Conservation (phyloP, 1,140 invertebrate species). For the Trachelipus rathkii region DNA sequence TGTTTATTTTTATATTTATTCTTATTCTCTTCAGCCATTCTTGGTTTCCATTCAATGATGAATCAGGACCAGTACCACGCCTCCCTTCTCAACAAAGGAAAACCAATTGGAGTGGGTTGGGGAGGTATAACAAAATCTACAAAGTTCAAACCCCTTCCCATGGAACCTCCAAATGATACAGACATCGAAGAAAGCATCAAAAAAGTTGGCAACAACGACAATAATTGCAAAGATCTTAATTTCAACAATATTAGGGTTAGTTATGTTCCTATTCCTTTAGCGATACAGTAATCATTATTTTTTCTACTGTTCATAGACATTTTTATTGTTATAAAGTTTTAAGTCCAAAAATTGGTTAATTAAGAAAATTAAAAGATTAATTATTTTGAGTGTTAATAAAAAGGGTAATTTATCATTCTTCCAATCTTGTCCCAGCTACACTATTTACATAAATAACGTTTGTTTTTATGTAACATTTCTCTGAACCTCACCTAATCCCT, state of each 20-base stretch:
- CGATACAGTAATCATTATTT: not conserved
- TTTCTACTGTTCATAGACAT: not conserved
- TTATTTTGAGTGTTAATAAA: too few relatives aligned
- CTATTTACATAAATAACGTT: too few relatives aligned
- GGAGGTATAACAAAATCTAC: slow-evolving; percentile 91
- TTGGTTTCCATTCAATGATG: slow-evolving; percentile 99
- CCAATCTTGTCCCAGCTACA: too few relatives aligned
- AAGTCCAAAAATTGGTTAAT: too few relatives aligned
- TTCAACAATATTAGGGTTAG: slow-evolving; percentile 94
- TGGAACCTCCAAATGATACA: slow-evolving; percentile 89
- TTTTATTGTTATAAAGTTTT: not conserved
- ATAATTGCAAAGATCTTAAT: slow-evolving; percentile 80
- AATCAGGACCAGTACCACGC: slow-evolving; percentile 99
- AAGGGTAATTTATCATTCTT: too few relatives aligned
- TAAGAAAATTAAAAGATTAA: too few relatives aligned
- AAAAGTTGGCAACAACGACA: slow-evolving; percentile 82
- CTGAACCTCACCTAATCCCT: too few relatives aligned
- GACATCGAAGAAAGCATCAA: slow-evolving; percentile 87
- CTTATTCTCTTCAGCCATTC: slow-evolving; percentile 70
- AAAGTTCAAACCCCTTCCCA: slow-evolving; percentile 81
- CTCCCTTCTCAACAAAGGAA: slow-evolving; percentile 83
- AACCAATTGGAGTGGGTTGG: slow-evolving; percentile 76
- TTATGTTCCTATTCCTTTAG: slow-evolving; percentile 12
- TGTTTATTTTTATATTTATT: too few relatives aligned
- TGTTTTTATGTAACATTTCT: too few relatives aligned